Conservation (phyloP, 2,888 invertebrate genomes). For the Perithous albicinctus region DNA sequence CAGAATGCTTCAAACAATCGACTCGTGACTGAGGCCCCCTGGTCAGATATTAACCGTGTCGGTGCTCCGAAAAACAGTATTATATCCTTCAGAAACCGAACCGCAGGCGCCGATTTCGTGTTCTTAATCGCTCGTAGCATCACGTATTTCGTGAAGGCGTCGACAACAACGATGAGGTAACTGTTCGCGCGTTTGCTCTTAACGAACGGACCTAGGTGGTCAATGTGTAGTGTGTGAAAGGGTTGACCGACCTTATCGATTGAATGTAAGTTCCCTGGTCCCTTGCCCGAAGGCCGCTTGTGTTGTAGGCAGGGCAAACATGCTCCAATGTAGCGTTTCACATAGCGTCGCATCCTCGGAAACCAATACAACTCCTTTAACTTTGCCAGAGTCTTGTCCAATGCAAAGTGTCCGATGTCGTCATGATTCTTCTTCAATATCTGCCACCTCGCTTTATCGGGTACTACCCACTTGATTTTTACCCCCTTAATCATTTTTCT, state of each 20-base stretch:
- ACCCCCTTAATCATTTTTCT: not conserved
- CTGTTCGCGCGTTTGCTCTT: slow-evolving; percentile 37
- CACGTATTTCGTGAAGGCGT: too few species aligned
- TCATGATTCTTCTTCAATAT: slow-evolving; percentile 56
- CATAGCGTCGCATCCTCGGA: slow-evolving; percentile 61
- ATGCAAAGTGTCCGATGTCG: slow-evolving; percentile 65
- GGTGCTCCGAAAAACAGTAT: slow-evolving; percentile 31
- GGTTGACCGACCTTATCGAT: slow-evolving; percentile 52
- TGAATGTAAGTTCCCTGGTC: slow-evolving; percentile 48
- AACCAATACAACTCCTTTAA: slow-evolving; percentile 68
- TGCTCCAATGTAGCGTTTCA: slow-evolving; percentile 60
- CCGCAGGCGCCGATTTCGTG: too few species aligned
- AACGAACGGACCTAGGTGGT: slow-evolving; percentile 61
- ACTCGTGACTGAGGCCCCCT: slow-evolving; percentile 54
- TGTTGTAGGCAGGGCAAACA: slow-evolving; percentile 65
- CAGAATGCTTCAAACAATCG: slow-evolving; percentile 45
- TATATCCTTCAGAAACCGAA: slow-evolving; percentile 22
- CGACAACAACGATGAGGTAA: slow-evolving; percentile 41
- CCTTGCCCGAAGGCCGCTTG: slow-evolving; percentile 28
- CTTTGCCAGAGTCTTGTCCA: slow-evolving; percentile 58
- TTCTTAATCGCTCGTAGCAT: too few species aligned
- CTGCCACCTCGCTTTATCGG: slow-evolving; percentile 20
- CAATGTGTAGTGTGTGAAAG: slow-evolving; percentile 61
- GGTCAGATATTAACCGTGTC: slow-evolving; percentile 44
- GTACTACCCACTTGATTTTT: slow-evolving; percentile 20